Evolutionary conservation across 2,113 vertebrate genomes (phyloP).

Genomic region (Candoia aspera): DNA sequence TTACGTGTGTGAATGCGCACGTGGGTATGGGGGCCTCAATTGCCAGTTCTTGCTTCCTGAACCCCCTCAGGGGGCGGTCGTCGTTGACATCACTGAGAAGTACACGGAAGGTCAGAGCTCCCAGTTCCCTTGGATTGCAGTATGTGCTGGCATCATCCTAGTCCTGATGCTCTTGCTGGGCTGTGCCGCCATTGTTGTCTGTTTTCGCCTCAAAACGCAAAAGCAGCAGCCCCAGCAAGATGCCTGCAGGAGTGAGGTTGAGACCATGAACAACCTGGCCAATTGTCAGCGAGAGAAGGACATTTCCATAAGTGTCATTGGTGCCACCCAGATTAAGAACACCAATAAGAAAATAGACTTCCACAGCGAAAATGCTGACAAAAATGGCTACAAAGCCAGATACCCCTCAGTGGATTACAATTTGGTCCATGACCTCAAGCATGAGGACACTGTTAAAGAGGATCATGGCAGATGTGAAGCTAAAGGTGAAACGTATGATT

Average conservation of each 20-base stretch:
- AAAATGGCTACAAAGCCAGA: constrained; percentile 87
- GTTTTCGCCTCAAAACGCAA: constrained; percentile 85
- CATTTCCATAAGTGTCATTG: constrained; percentile 83
- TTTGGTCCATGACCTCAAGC: constrained; percentile 90
- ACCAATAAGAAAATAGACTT: constrained; percentile 97
- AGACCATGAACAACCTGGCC: constrained; percentile 98
- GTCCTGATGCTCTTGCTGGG: constrained; percentile 90
- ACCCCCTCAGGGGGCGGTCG: constrained; percentile 72
- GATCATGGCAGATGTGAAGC: constrained; percentile 78
- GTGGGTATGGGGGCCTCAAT: constrained; percentile 90
- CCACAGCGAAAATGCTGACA: constrained; percentile 83
- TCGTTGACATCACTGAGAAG: constrained; percentile 80
- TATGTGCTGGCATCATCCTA: constrained; percentile 88
- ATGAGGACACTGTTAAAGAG: constrained; percentile 81
- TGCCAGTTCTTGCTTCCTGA: constrained; percentile 95
- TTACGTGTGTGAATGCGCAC: constrained; percentile 90
- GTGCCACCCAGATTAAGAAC: constrained; percentile 92
- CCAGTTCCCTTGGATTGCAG: constrained; percentile 90
- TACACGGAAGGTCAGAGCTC: constrained; percentile 76
- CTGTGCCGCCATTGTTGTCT: constrained; percentile 86
- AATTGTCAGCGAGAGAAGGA: constrained; percentile 92
- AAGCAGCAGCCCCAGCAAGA: constrained; percentile 80
- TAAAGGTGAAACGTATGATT: constrained; percentile 82
- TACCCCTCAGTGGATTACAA: constrained; percentile 94
- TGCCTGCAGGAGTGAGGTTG: constrained; percentile 81